phyloP scores from a whole-genome alignment of 2,113 vertebrate species.

The Tragelaphus imberbis region DNA sequence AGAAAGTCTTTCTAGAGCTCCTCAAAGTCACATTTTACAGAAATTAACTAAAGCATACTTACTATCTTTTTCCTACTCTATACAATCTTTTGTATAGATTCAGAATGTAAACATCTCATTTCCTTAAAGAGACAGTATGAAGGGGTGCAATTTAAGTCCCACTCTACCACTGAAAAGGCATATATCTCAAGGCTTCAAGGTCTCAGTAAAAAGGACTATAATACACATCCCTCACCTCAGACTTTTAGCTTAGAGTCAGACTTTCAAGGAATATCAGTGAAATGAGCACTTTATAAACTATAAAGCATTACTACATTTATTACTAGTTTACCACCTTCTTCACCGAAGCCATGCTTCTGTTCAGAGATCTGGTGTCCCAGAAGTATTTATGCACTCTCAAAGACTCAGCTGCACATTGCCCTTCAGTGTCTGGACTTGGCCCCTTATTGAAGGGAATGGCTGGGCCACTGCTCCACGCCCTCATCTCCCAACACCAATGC shows the following conservation, averaged over 20 bases:
- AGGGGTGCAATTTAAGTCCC: neutral
- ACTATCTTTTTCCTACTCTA: neutral
- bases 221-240: neutral
- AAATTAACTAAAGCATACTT: neutral
- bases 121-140: neutral
- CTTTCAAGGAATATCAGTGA: neutral
- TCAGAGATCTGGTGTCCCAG: neutral
- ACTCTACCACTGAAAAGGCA: neutral
- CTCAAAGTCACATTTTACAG: neutral
- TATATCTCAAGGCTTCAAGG: neutral
- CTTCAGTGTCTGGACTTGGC: neutral
- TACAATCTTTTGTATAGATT: neutral
- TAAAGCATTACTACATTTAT: neutral
- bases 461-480: neutral
- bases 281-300: neutral
- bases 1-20: neutral
- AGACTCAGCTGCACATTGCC: neutral
- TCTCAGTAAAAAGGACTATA: neutral
- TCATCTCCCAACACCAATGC: neutral
- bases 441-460: neutral
- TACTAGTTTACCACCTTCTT: neutral
- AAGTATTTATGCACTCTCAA: neutral
- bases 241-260: neutral
- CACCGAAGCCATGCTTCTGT: neutral
- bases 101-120: neutral